Evolutionary conservation across 2,113 vertebrate species (phyloP).

Genomic region (Platanista minor): DNA sequence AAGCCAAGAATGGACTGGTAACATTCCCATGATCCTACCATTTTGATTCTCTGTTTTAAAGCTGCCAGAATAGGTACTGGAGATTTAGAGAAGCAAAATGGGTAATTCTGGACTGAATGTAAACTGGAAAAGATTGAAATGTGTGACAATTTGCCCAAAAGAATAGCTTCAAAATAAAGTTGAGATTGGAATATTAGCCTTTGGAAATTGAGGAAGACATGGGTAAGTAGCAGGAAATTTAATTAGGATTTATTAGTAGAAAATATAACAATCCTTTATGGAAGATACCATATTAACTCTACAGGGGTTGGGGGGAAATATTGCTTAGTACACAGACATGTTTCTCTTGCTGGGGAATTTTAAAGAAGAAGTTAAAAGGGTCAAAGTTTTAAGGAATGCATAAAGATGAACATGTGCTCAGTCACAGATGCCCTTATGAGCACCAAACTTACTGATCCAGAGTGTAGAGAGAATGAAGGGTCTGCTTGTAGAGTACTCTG

Average conservation of each 20-base stretch:
- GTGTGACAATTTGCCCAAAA: neutral
- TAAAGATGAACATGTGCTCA: neutral
- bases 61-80: conserved; percentile 41
- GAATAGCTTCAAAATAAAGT: neutral
- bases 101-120: neutral
- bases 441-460: neutral
- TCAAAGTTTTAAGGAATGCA: neutral
- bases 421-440: neutral
- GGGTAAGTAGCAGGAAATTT: neutral
- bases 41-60: conserved; percentile 50
- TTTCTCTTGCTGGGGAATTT: neutral
- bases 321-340: neutral
- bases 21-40: conserved; percentile 11
- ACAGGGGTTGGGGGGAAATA: neutral
- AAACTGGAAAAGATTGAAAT: conserved; percentile 30
- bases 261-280: neutral
- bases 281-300: neutral
- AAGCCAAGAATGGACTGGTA: conserved; percentile 37
- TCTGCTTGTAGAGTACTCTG: neutral
- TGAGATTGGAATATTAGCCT: neutral
- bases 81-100: conserved; percentile 43
- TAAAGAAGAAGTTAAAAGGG: neutral
- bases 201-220: neutral
- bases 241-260: conserved; percentile 27
- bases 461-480: neutral